phyloP scores from a whole-genome alignment of 2,113 vertebrate genomes.

The Lagenorhynchus albirostris region DNA sequence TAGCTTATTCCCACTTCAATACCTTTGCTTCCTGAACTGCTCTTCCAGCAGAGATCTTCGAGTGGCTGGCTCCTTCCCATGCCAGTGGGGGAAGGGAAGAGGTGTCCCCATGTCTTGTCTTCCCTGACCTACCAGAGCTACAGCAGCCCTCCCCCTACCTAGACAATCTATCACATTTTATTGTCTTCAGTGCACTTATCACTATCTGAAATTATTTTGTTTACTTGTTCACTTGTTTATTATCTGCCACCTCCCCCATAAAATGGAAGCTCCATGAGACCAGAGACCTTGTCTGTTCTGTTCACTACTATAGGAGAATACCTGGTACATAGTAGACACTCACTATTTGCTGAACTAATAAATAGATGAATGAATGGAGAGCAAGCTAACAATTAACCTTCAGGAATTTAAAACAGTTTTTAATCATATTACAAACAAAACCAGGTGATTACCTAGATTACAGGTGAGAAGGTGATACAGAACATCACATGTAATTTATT shows the following conservation, averaged over 20 bases:
- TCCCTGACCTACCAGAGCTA: neutral
- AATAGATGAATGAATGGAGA: neutral
- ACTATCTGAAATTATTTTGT: neutral
- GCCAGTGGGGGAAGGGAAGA: accelerated
- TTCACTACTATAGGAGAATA: neutral
- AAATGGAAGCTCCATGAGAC: neutral
- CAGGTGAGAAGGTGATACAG: neutral
- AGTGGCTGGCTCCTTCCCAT: neutral
- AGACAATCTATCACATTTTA: neutral
- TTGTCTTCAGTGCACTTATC: neutral
- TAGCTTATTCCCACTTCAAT: neutral
- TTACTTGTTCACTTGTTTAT: neutral
- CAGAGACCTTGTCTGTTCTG: neutral
- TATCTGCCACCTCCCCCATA: neutral
- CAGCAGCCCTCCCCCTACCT: neutral
- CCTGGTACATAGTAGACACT: neutral
- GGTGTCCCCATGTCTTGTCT: neutral
- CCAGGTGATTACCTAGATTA: neutral
- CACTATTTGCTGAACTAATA: neutral
- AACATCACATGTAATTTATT: neutral
- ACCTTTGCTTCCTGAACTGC: neutral
- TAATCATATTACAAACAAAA: conserved; percentile 28
- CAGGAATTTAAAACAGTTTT: neutral
- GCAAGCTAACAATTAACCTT: neutral
- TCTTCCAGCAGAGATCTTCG: neutral